Evolutionary conservation across 2,888 invertebrate genomes (phyloP).

Genomic region (Polyommatus iphigenia): DNA sequence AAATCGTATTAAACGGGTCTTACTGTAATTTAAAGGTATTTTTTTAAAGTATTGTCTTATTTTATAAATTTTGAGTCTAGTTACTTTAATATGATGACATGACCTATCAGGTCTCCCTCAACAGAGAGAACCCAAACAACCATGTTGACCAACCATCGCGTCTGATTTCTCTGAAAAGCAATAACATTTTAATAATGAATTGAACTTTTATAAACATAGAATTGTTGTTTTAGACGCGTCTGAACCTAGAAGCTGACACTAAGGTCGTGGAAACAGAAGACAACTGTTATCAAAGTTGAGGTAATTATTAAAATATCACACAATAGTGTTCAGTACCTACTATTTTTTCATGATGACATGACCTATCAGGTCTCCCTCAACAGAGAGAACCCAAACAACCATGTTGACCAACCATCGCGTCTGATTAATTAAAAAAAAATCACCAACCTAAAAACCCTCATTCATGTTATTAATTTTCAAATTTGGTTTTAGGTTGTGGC

Average conservation of each 20-base stretch:
- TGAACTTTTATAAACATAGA: background rate
- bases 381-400: slow-evolving; percentile 69
- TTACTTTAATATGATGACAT: slow-evolving; percentile 56
- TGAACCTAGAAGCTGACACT: background rate
- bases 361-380: slow-evolving; percentile 74
- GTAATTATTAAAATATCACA: background rate
- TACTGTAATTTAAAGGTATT: background rate
- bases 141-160: slow-evolving; percentile 52
- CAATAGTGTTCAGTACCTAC: too few species aligned
- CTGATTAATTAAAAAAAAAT: background rate
- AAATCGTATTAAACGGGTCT: too few species aligned
- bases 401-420: slow-evolving; percentile 50
- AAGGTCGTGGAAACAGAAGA: background rate
- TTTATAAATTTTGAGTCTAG: background rate
- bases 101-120: slow-evolving; percentile 76
- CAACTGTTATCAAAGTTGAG: background rate
- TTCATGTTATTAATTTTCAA: background rate
- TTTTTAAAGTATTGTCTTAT: too few species aligned
- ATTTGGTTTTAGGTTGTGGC: background rate
- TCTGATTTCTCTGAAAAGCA: slow-evolving; percentile 38
- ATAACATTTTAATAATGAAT: background rate
- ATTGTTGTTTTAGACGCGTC: background rate
- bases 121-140: slow-evolving; percentile 70
- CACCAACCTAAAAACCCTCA: background rate
- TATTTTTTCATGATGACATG: slow-evolving; percentile 55